Percentiles rank a stretch among this genome's conserved stretches.
phyloP scores from a whole-genome alignment of 2,113 vertebrate genomes.

The Picathartes gymnocephalus region DNA sequence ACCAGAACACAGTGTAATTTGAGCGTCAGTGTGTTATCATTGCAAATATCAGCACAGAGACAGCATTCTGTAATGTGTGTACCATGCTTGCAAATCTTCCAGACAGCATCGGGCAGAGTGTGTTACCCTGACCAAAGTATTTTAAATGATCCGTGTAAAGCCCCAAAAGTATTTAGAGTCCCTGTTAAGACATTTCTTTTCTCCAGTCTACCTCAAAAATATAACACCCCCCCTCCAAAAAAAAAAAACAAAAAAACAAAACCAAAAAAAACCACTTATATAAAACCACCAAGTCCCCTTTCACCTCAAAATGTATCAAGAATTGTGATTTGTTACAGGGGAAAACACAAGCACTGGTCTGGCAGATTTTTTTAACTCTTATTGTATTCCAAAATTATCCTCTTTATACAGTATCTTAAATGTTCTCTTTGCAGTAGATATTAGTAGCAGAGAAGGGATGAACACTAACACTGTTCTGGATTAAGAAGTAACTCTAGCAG shows the following conservation, averaged over 20 bases:
- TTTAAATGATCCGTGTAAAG: background rate
- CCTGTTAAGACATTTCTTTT: background rate
- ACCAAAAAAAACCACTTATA: background rate
- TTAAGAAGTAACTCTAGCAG: background rate
- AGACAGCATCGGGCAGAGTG: background rate
- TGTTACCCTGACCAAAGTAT: background rate
- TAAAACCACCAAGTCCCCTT: background rate
- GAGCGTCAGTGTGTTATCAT: slow-evolving; percentile 28
- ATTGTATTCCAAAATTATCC: background rate
- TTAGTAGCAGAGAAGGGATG: background rate
- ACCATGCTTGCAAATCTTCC: background rate
- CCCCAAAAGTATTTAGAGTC: background rate
- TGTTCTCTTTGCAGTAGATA: background rate
- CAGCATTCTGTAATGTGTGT: background rate
- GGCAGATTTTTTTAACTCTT: background rate
- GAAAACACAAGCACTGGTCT: background rate
- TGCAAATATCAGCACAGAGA: slow-evolving; percentile 33
- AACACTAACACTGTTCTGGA: background rate
- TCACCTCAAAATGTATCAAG: background rate
- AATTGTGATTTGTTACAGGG: background rate
- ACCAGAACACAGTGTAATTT: slow-evolving; percentile 31
- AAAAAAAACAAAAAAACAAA: background rate
- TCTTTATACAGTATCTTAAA: background rate
- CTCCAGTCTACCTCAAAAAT: background rate
- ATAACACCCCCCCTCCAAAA: too few species aligned